Conservation (phyloP, 2,888 invertebrate species). For the Chloroclysta siterata region DNA sequence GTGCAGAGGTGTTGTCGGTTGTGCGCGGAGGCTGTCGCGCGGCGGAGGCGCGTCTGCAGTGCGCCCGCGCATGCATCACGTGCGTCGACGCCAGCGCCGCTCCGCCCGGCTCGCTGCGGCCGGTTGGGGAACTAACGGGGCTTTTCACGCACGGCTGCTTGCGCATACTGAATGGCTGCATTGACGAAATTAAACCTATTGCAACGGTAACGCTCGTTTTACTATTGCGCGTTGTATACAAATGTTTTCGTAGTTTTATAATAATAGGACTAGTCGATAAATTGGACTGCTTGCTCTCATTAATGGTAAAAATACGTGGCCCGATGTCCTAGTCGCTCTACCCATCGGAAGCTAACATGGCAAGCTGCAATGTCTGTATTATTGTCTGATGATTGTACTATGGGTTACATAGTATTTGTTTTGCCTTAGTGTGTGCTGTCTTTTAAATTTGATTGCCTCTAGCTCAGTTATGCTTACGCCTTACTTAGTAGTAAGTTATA, state of each 20-base stretch:
- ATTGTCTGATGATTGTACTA: no score
- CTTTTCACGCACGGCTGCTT: constrained; percentile 69
- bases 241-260: constrained; percentile 37
- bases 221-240: constrained; percentile 40
- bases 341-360: no score
- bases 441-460: no score
- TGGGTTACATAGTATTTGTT: no score
- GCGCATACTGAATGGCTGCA: constrained; percentile 55
- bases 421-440: no score
- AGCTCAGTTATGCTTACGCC: no score
- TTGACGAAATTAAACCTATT: constrained; percentile 45
- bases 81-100: constrained; percentile 71
- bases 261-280: constrained; percentile 18
- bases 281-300: constrained; percentile 26
- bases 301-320: not conserved
- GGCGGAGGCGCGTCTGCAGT: constrained; percentile 70
- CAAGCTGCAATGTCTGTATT: no score
- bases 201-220: constrained; percentile 39
- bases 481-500: no score
- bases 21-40: constrained; percentile 81
- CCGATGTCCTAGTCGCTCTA: no score
- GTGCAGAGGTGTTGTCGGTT: constrained; percentile 58
- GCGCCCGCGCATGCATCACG: constrained; percentile 78
- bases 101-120: constrained; percentile 61
- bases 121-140: constrained; percentile 65